A percentile compares a stretch with the other conserved stretches of the same genome.
phyloP scores from a whole-genome alignment of 1,140 invertebrate genomes.

The Hylaeus anthracinus region DNA sequence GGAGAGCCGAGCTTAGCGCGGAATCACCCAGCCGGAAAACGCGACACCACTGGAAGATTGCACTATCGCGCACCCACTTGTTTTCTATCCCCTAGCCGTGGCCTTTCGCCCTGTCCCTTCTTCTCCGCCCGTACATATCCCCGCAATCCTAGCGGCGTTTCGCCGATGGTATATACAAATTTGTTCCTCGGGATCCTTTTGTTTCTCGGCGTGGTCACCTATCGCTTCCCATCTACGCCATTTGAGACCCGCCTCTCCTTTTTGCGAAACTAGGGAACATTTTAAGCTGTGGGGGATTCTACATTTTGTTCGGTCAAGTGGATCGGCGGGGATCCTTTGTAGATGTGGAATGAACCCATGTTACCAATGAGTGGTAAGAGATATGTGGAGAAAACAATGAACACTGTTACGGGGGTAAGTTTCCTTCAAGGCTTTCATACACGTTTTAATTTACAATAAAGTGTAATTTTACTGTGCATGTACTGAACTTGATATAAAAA shows the following conservation, averaged over 20 bases:
- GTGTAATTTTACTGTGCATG: no score
- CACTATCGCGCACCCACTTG: constrained; percentile 74
- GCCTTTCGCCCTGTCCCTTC: constrained; percentile 45
- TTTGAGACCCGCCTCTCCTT: neutral
- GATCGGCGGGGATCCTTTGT: neutral
- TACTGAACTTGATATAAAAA: no score
- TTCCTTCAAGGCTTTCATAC: no score
- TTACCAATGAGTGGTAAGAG: no score
- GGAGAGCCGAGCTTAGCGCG: constrained; percentile 64
- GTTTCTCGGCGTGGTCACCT: constrained; percentile 50
- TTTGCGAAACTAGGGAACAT: neutral
- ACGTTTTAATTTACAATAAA: no score
- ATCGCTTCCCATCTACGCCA: neutral
- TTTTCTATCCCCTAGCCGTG: constrained; percentile 62
- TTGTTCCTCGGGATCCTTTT: constrained; percentile 53
- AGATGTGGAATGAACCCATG: no score
- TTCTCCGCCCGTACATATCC: constrained; percentile 16
- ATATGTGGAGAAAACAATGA: no score
- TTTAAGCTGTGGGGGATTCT: neutral
- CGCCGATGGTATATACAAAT: constrained; percentile 54
- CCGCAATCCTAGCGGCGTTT: constrained; percentile 20
- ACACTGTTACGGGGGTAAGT: no score
- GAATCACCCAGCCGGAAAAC: constrained; percentile 72
- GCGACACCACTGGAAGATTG: constrained; percentile 74
- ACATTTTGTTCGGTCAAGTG: neutral